phyloP scores from a whole-genome alignment of 1,140 invertebrate genomes.

The Archivesica marissinica region DNA sequence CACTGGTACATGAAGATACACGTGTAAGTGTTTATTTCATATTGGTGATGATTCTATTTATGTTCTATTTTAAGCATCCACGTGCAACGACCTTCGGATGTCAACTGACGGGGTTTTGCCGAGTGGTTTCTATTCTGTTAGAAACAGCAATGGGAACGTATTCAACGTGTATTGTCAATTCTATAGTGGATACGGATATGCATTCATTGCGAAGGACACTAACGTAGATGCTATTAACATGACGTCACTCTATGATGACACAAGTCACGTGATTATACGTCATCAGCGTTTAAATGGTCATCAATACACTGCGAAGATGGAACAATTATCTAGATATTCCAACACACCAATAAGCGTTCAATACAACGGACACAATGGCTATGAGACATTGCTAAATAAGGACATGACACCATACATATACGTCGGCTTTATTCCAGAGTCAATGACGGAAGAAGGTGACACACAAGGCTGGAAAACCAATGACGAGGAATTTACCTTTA shows the following conservation, averaged over 20 bases:
- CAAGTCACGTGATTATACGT: constrained; percentile 5
- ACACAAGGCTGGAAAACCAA: constrained; percentile 25
- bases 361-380: constrained; percentile 7
- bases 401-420: constrained; percentile 40
- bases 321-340: constrained; percentile 3
- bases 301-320: constrained; percentile 1
- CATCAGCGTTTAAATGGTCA: background rate
- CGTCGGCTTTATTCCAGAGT: constrained; percentile 24
- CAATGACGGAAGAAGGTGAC: background rate
- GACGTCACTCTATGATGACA: background rate
- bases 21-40: too few species aligned
- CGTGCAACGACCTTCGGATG: background rate
- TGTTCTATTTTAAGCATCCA: too few species aligned
- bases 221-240: background rate
- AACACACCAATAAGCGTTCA: constrained; percentile 14
- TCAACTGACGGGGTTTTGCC: background rate
- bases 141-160: background rate
- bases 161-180: constrained; percentile 39
- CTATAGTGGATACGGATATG: constrained; percentile 21
- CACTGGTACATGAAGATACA: too few species aligned
- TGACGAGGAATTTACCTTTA: constrained; percentile 29
- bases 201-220: constrained; percentile 19
- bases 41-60: too few species aligned
- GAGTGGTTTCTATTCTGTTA: background rate
- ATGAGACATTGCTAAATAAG: background rate